Conservation (phyloP, 1,140 invertebrate species). For the Eulimnadia texana region DNA sequence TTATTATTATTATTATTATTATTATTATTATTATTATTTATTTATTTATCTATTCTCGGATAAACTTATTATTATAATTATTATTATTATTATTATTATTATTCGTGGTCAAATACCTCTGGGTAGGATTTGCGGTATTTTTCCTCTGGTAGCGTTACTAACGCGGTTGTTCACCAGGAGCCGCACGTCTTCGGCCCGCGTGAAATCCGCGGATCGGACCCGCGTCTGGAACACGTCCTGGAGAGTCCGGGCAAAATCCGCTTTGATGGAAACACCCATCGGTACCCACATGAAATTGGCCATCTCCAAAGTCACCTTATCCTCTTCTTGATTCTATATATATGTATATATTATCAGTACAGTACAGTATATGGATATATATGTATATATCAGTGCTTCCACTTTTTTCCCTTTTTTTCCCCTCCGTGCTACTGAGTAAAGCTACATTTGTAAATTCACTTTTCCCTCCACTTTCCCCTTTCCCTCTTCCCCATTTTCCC, state of each 20-base stretch:
- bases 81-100: no score
- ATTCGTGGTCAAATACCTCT: constrained; percentile 10
- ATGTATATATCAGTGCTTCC: not conserved
- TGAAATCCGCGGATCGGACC: constrained; percentile 13
- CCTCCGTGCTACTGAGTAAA: no score
- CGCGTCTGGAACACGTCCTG: constrained; percentile 1
- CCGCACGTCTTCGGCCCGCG: constrained; percentile 9
- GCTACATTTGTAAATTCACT: no score
- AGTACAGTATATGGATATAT: not conserved
- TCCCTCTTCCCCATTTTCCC: no score
- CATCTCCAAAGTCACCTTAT: not conserved
- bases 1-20: no score
- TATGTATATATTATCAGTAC: not conserved
- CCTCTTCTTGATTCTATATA: not conserved
- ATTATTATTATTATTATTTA: no score
- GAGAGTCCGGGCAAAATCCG: constrained; percentile 5
- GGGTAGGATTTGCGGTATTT: constrained; percentile 8
- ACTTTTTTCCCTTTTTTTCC: no score
- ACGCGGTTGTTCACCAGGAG: constrained; percentile 10
- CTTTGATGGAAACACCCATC: constrained; percentile 3
- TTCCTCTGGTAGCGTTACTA: constrained; percentile 1
- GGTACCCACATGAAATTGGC: constrained; percentile 15
- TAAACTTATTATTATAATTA: no score
- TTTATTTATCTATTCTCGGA: no score
- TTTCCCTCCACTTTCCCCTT: no score